Conservation (phyloP, 1,140 invertebrate genomes). For the Onthophagus taurus region DNA sequence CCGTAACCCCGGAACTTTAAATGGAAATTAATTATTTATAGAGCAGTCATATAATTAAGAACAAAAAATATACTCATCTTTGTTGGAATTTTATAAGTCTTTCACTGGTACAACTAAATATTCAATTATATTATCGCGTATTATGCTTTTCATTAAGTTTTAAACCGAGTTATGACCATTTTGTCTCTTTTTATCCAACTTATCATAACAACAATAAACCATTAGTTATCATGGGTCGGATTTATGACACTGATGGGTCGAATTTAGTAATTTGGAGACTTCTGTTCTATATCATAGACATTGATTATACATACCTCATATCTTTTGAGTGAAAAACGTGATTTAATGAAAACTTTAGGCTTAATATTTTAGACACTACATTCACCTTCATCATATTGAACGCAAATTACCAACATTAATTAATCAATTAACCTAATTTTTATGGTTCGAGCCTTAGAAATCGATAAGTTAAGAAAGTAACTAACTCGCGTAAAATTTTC, state of each 20-base stretch:
- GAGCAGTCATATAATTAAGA: not conserved
- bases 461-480: too few species aligned
- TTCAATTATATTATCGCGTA: not conserved
- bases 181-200: not conserved
- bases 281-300: too few species aligned
- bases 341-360: too few species aligned
- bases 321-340: too few species aligned
- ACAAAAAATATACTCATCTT: not conserved
- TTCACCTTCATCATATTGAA: too few species aligned
- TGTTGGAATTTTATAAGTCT: not conserved
- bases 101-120: not conserved
- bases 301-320: too few species aligned
- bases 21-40: not conserved
- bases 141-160: not conserved
- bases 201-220: not conserved
- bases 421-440: too few species aligned
- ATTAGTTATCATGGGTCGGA: slow-evolving; percentile 1
- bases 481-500: too few species aligned
- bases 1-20: not conserved
- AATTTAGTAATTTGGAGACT: too few species aligned
- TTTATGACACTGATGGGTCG: slow-evolving; percentile 1
- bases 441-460: too few species aligned
- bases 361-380: too few species aligned
- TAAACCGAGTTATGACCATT: not conserved
- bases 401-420: too few species aligned